Evolutionary conservation across 2,113 vertebrate species (phyloP).

Genomic region (Hippocampus barbouri): DNA sequence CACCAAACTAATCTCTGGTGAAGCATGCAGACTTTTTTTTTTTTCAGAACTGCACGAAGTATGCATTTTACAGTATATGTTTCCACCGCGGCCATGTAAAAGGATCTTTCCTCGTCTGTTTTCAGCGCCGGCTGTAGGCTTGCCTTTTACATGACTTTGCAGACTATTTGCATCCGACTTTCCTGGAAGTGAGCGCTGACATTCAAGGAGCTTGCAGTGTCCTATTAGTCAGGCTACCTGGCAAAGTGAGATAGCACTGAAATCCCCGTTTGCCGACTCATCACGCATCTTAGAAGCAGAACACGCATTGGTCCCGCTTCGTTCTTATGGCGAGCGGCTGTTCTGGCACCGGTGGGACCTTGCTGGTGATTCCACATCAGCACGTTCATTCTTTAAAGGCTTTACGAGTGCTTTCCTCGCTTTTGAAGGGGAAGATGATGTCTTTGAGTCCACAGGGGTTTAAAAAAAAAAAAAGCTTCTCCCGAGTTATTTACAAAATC

Average conservation of each 20-base stretch:
- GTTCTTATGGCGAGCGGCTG: slow-evolving; percentile 23
- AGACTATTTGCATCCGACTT: slow-evolving; percentile 51
- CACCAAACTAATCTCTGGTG: neutral
- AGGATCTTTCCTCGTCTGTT: slow-evolving; percentile 20
- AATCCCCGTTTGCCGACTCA: slow-evolving; percentile 44
- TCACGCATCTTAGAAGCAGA: slow-evolving; percentile 46
- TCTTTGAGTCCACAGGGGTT: slow-evolving; percentile 32
- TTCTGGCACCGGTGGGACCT: slow-evolving; percentile 23
- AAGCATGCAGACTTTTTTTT: neutral
- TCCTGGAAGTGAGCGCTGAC: slow-evolving; percentile 56
- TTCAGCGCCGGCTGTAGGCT: slow-evolving; percentile 34
- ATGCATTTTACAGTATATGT: neutral
- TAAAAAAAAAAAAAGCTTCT: slow-evolving; percentile 23
- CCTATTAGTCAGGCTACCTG: slow-evolving; percentile 69
- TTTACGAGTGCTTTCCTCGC: slow-evolving; percentile 20
- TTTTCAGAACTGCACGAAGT: neutral
- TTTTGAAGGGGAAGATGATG: slow-evolving; percentile 29
- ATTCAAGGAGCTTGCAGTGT: slow-evolving; percentile 61
- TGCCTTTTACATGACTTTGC: slow-evolving; percentile 43
- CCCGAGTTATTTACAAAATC: slow-evolving; percentile 44
- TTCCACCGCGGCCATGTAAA: slow-evolving; percentile 14
- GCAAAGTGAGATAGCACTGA: slow-evolving; percentile 59
- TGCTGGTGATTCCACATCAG: slow-evolving; percentile 41
- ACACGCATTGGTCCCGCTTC: slow-evolving; percentile 35
- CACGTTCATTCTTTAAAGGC: slow-evolving; percentile 49